Conservation (phyloP, 2,888 invertebrate species). For the Molorchus minor region DNA sequence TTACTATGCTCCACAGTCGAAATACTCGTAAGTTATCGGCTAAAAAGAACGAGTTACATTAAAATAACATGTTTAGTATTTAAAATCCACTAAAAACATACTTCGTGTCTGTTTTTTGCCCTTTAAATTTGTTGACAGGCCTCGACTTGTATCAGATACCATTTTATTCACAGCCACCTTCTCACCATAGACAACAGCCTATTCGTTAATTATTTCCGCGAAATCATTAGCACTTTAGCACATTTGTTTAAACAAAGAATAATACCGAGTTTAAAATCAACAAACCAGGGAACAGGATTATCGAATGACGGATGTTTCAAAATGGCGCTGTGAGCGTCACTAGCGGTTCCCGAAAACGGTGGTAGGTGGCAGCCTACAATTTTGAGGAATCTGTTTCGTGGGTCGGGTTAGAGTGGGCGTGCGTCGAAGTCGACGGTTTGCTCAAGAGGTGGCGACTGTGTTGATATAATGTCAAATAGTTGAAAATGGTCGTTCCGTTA, state of each 20-base stretch:
- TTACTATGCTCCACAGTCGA: background rate
- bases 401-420: too few species aligned
- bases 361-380: background rate
- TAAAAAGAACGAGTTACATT: background rate
- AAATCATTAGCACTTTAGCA: background rate
- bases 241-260: conserved; percentile 2
- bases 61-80: background rate
- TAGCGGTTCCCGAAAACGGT: conserved; percentile 3
- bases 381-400: too few species aligned
- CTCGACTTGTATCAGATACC: conserved; percentile 35
- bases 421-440: too few species aligned
- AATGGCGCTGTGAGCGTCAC: conserved; percentile 30
- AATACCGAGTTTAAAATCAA: conserved; percentile 3
- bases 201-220: background rate
- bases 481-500: too few species aligned
- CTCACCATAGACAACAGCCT: background rate
- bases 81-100: conserved; percentile 6
- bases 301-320: too few species aligned
- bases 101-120: conserved; percentile 9
- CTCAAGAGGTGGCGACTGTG: too few species aligned
- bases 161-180: conserved; percentile 34
- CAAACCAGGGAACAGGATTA: conserved; percentile 11
- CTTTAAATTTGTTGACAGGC: conserved; percentile 27
- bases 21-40: too few species aligned
- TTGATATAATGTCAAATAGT: too few species aligned